phyloP scores from a whole-genome alignment of 2,888 invertebrate genomes.

The Drosophila rubida region DNA sequence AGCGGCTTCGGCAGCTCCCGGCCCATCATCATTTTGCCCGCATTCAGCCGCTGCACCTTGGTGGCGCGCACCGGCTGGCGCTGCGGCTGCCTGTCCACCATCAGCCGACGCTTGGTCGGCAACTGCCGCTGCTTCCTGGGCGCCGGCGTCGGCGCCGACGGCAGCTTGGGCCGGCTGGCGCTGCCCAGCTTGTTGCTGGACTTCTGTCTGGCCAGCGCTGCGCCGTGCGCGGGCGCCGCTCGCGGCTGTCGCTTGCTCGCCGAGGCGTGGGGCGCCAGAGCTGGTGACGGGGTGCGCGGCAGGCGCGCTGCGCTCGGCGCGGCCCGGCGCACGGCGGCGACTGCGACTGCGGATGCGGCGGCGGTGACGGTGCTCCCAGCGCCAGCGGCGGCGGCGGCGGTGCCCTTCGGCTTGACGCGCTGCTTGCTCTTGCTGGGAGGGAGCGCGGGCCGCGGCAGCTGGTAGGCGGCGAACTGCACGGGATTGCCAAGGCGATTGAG shows the following conservation, averaged over 20 bases:
- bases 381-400: too few relatives aligned
- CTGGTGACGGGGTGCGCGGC: too few relatives aligned
- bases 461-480: slow-evolving; percentile 15
- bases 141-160: too few relatives aligned
- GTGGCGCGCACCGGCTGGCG: background rate
- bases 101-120: background rate
- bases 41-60: slow-evolving; percentile 1
- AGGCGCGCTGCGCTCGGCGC: too few relatives aligned
- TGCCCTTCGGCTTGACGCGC: too few relatives aligned
- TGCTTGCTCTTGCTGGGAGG: too few relatives aligned
- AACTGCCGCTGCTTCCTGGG: background rate
- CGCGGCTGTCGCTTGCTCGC: background rate
- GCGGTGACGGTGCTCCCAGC: too few relatives aligned
- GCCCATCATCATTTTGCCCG: background rate
- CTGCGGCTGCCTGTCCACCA: background rate
- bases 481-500: background rate
- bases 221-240: too few relatives aligned
- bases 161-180: background rate
- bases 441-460: too few relatives aligned
- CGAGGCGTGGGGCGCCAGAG: too few relatives aligned
- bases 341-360: too few relatives aligned
- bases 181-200: background rate
- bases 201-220: background rate
- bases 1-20: background rate
- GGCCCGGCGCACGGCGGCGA: too few relatives aligned